Percentiles rank a stretch among this genome's conserved stretches.
Evolutionary conservation across 1,140 invertebrate species (phyloP).

Genomic region (Druon quercuslanigerum): DNA sequence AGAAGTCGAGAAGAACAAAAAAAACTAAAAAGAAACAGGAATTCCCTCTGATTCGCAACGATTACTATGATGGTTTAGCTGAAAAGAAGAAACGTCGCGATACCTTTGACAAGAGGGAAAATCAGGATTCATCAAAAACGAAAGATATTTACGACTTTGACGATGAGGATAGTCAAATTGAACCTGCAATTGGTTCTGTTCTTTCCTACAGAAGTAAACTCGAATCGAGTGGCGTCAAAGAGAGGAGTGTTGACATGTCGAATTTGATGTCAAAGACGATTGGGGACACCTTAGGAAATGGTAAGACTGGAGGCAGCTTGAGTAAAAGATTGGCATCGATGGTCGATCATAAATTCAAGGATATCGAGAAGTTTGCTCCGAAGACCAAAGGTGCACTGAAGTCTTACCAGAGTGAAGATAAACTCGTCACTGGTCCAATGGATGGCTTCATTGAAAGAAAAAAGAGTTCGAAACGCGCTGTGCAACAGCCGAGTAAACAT

Average conservation of each 20-base stretch:
- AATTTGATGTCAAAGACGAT: slow-evolving; percentile 40
- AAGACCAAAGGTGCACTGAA: slow-evolving; percentile 70
- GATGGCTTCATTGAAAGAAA: slow-evolving; percentile 62
- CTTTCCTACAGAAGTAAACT: slow-evolving; percentile 65
- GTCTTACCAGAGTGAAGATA: slow-evolving; percentile 63
- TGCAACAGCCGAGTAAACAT: slow-evolving; percentile 53
- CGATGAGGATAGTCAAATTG: slow-evolving; percentile 68
- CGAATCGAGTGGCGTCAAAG: slow-evolving; percentile 38
- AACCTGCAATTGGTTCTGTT: slow-evolving; percentile 53
- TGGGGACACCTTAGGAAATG: slow-evolving; percentile 56
- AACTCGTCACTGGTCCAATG: slow-evolving; percentile 61
- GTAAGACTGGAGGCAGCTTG: slow-evolving; percentile 43
- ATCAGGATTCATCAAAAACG: slow-evolving; percentile 41
- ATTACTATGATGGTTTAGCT: slow-evolving; percentile 56
- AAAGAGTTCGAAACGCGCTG: slow-evolving; percentile 48
- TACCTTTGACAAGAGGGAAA: slow-evolving; percentile 51
- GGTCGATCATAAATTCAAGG: slow-evolving; percentile 63
- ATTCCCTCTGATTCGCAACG: slow-evolving; percentile 66
- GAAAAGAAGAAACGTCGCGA: slow-evolving; percentile 68
- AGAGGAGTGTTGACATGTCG: slow-evolving; percentile 36
- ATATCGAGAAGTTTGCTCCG: slow-evolving; percentile 65
- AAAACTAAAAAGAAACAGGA: slow-evolving; percentile 63
- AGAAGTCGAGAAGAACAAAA: slow-evolving; percentile 62
- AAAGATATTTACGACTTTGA: slow-evolving; percentile 74
- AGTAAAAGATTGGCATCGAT: slow-evolving; percentile 55